Base-by-base conservation (phyloP, 2,113 vertebrate species). In the Blennius ocellaris region DNA sequence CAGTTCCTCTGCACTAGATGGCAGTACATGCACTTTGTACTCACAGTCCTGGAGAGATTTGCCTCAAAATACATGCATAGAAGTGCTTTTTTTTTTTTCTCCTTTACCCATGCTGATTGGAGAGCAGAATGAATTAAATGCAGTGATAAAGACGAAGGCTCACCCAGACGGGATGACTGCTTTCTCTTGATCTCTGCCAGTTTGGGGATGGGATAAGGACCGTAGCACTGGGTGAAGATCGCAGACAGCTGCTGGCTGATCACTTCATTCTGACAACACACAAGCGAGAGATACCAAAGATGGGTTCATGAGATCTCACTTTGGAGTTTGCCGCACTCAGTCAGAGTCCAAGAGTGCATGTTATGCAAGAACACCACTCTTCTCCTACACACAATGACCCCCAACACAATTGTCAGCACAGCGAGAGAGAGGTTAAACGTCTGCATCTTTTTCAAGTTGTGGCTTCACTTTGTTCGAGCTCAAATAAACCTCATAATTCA, bases 151-250 rank as follows among this genome's bases (percentile, higher is more conserved):
- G 11, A 47, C 3, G 39, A 11, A 37, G 6, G 21, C 95, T 95
- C 86, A 99, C 98, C 98, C 71, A 99, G 83, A 43, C 98, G 96
- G 0, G 98, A 96, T 6, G 94, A 94, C 91, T 96, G 98, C 68
- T 99, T 99, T 90, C 94, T 95, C 81, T 99, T 99, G 79, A 99
- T 98, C 93, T 99, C 98, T 0, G 94, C 91, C 1, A 99, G 96
- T 88, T 99, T 99, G 80, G 98, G 97, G 81, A 99, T 97, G 49
- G 98, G 98, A 81, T 99, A 99, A 0, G 97, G 97, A 38, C 98
- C 97, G 0, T 99, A 99, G 88, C 98, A 99, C 88, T 99, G 97
- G 8, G 96, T 97, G 90, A 99, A 98, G 89, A 99, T 99, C 59
- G 95, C 95, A 5, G 96, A 93, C 58, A 99, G 91, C 85, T 97